These are phyloP conservation scores for Acanthosepion pharaonis DNA, from an alignment of 2,888 invertebrate genomes.

Conservation along the genomic window DNA sequence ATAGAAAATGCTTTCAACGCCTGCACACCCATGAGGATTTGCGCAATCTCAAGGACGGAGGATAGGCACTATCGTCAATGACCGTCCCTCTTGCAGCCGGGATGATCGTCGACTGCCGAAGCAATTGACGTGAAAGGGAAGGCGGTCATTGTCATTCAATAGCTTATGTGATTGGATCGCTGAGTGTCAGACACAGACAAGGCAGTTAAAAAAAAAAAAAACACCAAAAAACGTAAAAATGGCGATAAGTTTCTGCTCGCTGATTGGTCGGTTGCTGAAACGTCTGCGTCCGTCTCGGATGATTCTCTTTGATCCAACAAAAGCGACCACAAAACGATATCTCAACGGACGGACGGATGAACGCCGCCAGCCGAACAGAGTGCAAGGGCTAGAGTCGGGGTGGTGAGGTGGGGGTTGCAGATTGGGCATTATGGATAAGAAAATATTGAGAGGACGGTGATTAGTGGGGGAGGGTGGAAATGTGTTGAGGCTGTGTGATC, in stretches of 20 bases:
- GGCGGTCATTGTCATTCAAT: not conserved
- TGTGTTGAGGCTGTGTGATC: not conserved
- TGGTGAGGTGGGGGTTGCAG: not conserved
- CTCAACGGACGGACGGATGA: not conserved
- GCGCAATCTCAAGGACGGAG: not conserved
- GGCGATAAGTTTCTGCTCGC: not conserved
- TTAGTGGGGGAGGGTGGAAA: not conserved
- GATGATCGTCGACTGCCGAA: not conserved
- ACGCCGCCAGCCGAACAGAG: not conserved
- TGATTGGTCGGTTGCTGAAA: not conserved
- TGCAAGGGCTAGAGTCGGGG: not conserved
- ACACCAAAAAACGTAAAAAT: not conserved
- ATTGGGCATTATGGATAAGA: not conserved
- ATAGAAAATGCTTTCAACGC: not conserved
- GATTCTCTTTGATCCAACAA: slow-evolving; percentile 7
- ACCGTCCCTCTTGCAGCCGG: not conserved
- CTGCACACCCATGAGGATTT: too few species aligned
- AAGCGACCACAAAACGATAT: not conserved
- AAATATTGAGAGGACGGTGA: not conserved
- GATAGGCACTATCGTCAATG: not conserved
- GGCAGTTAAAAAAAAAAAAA: not conserved
- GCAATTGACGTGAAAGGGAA: not conserved
- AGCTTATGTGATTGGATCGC: not conserved
- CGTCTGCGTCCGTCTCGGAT: not conserved
- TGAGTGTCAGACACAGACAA: not conserved